phyloP scores from a whole-genome alignment of 1,140 invertebrate species.

The Bombus polaris region DNA sequence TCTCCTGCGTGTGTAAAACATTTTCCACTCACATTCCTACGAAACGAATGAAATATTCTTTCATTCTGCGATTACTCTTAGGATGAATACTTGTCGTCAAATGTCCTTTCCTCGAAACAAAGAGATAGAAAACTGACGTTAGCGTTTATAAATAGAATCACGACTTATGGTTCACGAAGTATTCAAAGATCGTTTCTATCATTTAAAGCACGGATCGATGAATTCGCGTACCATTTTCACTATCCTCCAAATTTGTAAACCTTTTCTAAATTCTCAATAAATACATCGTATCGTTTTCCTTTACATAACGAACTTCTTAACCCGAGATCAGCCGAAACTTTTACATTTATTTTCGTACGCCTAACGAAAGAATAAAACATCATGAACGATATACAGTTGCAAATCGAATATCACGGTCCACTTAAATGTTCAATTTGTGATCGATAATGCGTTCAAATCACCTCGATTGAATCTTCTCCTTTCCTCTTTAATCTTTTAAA shows the following conservation, averaged over 20 bases:
- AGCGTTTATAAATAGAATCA: not conserved
- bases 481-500: not conserved
- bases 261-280: not conserved
- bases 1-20: not conserved
- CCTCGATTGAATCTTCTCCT: not conserved
- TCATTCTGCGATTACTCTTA: no score
- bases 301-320: not conserved
- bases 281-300: not conserved
- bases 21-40: no score
- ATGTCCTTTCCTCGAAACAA: not conserved
- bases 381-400: no score
- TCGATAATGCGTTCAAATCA: not conserved
- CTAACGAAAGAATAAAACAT: not conserved
- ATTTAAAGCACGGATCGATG: not conserved
- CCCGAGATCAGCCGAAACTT: not conserved
- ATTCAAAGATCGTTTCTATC: not conserved
- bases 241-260: fast-evolving
- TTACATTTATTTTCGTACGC: not conserved
- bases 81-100: no score
- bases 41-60: no score
- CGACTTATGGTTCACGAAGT: not conserved
- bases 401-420: not conserved
- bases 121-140: not conserved
- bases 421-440: not conserved
- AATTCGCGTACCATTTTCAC: not conserved